These are phyloP conservation scores for Paralinhomoeus sp. DNA, from an alignment of 2,888 invertebrate genomes.

Conservation along the genomic window DNA sequence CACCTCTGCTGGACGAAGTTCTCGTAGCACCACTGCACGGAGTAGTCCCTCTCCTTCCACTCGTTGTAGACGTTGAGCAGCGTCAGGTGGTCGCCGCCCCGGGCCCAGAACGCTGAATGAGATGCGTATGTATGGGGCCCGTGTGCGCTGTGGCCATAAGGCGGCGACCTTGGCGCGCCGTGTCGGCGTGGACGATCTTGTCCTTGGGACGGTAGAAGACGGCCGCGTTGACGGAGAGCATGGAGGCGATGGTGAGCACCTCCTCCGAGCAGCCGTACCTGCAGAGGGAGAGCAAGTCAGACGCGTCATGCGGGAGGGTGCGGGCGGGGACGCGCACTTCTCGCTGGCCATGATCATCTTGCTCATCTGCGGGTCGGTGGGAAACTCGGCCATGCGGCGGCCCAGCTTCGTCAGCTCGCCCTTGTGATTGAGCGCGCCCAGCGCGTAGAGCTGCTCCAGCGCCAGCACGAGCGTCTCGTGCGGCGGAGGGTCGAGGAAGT, in stretches of 20 bases:
- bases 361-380: slow-evolving; percentile 93
- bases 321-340: too few relatives aligned
- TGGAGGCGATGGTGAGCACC: slow-evolving; percentile 82
- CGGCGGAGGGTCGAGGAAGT: slow-evolving; percentile 91
- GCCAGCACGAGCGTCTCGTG: slow-evolving; percentile 70
- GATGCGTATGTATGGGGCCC: too few relatives aligned
- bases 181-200: slow-evolving; percentile 90
- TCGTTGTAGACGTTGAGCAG: slow-evolving; percentile 87
- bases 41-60: slow-evolving; percentile 81
- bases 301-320: too few relatives aligned
- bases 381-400: slow-evolving; percentile 94
- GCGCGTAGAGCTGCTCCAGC: slow-evolving; percentile 81
- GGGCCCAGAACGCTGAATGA: slow-evolving; percentile 70
- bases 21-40: slow-evolving; percentile 96
- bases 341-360: slow-evolving; percentile 93
- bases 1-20: slow-evolving; percentile 94
- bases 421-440: slow-evolving; percentile 87
- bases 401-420: slow-evolving; percentile 91
- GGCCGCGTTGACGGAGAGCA: slow-evolving; percentile 90
- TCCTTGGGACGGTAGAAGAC: slow-evolving; percentile 97
- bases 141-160: too few relatives aligned
- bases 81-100: slow-evolving; percentile 81
- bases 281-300: too few relatives aligned
- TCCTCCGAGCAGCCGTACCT: too few relatives aligned
- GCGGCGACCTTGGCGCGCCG: slow-evolving; percentile 79